A percentile compares a stretch with the other conserved stretches of the same genome.
phyloP scores from a whole-genome alignment of 2,888 invertebrate species.

The Raillietiella orientalis region DNA sequence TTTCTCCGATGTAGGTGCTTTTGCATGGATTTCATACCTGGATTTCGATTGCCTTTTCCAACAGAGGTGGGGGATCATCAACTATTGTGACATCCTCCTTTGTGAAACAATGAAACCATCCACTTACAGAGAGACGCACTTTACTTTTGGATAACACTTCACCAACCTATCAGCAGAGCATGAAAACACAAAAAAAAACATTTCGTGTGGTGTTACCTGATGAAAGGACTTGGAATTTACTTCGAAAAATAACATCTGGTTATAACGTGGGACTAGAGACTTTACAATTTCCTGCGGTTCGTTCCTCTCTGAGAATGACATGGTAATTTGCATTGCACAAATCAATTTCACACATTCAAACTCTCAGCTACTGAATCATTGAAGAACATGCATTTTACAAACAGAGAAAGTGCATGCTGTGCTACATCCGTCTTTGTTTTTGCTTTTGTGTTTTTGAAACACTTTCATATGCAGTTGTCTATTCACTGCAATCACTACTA shows the following conservation, averaged over 20 bases:
- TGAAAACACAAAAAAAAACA: slow-evolving; percentile 1
- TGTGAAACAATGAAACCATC: slow-evolving; percentile 90
- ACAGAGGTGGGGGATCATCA: no score
- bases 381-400: not conserved
- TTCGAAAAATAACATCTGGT: slow-evolving; percentile 64
- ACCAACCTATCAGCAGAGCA: slow-evolving; percentile 22
- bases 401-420: not conserved
- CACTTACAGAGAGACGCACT: slow-evolving; percentile 56
- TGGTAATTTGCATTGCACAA: no score
- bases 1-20: no score
- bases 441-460: no score
- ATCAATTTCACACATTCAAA: not conserved
- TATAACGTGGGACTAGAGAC: slow-evolving; percentile 37
- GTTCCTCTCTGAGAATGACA: slow-evolving; percentile 17
- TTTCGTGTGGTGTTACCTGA: slow-evolving; percentile 22
- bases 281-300: slow-evolving; percentile 25
- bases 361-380: not conserved
- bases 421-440: no score
- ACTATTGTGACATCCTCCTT: no score
- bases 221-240: slow-evolving; percentile 63
- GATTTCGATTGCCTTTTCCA: no score
- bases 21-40: no score
- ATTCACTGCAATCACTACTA: no score
- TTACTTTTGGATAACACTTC: slow-evolving; percentile 43
- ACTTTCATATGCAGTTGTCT: no score